Percentiles rank a stretch among this genome's conserved stretches.
Evolutionary conservation across 2,113 vertebrate species (phyloP).

Genomic region (Aleadryas rufinucha): DNA sequence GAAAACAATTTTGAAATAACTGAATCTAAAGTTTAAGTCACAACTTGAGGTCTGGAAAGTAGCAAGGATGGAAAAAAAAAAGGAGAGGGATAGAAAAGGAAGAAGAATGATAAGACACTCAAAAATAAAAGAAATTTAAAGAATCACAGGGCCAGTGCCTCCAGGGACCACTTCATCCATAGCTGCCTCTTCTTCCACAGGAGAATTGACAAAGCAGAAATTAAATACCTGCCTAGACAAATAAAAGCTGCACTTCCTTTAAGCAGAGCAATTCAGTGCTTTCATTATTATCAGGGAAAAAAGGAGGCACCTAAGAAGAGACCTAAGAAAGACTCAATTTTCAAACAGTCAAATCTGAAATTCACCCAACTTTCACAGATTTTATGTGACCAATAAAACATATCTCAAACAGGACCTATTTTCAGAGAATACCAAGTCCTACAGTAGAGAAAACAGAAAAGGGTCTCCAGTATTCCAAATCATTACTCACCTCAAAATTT

Average conservation of each 20-base stretch:
- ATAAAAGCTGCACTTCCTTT: background rate
- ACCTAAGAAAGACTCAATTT: background rate
- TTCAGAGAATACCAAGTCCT: background rate
- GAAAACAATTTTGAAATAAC: background rate
- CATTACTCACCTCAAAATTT: background rate
- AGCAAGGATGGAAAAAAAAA: background rate
- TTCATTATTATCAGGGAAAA: rapidly evolving
- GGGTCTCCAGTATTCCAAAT: background rate
- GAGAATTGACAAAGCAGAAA: background rate
- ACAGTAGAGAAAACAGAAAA: background rate
- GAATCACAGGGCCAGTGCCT: background rate
- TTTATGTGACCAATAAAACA: background rate
- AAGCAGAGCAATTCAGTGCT: background rate
- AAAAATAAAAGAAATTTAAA: background rate
- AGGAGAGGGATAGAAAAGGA: background rate
- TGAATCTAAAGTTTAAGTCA: background rate
- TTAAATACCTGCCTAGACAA: background rate
- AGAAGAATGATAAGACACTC: background rate
- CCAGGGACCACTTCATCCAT: background rate
- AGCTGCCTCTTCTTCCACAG: background rate
- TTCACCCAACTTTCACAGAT: rapidly evolving
- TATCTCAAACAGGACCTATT: background rate
- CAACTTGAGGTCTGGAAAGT: background rate
- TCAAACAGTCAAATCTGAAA: background rate
- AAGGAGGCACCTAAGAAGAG: background rate